Conservation (phyloP, 2,797 vertebrate genomes). For the Pangasius macronema region DNA sequence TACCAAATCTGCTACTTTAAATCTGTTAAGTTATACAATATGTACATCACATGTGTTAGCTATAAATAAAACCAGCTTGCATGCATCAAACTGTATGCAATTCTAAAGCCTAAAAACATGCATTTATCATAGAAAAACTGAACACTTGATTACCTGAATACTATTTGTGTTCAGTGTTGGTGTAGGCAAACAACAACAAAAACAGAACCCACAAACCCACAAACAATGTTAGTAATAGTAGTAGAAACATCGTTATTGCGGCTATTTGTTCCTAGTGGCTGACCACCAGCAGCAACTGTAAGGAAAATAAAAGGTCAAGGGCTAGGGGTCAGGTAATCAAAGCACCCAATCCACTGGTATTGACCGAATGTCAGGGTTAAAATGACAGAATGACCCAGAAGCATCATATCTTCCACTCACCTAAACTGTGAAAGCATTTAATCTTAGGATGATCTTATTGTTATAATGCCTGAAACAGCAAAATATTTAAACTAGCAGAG, state of each 20-base stretch:
- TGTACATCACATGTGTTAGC: neutral
- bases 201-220: neutral
- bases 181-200: neutral
- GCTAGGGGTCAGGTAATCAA: constrained; percentile 6
- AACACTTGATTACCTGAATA: neutral
- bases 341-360: constrained; percentile 15
- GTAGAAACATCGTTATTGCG: neutral
- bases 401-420: neutral
- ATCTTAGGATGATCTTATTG: neutral
- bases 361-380: constrained; percentile 28
- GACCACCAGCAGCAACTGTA: neutral
- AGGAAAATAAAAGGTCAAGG: constrained; percentile 8
- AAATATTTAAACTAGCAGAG: neutral
- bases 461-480: neutral
- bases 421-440: neutral
- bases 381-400: constrained; percentile 37
- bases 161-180: neutral
- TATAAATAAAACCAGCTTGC: neutral
- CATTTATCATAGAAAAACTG: neutral
- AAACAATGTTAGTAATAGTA: neutral
- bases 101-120: neutral
- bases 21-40: neutral
- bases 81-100: neutral
- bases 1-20: neutral
- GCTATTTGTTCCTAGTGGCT: neutral